Percentiles rank a stretch among this genome's conserved stretches.
Conservation (phyloP, 2,888 invertebrate species). For the Calliopum simillimum region DNA sequence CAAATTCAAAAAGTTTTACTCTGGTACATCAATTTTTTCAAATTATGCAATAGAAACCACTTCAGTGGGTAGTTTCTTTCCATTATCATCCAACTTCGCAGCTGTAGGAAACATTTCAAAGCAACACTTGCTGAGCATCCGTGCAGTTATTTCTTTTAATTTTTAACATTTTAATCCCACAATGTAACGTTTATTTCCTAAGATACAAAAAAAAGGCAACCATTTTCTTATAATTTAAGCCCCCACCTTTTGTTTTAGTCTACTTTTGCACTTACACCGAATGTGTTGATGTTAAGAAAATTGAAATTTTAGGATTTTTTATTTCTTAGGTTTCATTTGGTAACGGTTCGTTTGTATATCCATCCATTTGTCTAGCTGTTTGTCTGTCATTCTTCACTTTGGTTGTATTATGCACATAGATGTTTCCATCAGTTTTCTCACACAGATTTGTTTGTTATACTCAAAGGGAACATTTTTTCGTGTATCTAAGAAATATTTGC, state of each 20-base stretch:
- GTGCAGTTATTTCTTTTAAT: conserved; percentile 45
- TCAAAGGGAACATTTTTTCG: neutral
- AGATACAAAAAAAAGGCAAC: too few relatives aligned
- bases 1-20: too few relatives aligned
- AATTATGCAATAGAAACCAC: too few relatives aligned
- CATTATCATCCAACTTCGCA: too few relatives aligned
- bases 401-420: conserved; percentile 15
- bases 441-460: conserved; percentile 14
- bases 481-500: neutral
- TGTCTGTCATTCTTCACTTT: neutral
- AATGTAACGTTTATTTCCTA: conserved; percentile 22
- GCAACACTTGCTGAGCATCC: neutral
- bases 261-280: neutral
- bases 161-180: conserved; percentile 50
- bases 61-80: too few relatives aligned
- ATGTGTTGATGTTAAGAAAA: conserved; percentile 12
- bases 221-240: too few relatives aligned
- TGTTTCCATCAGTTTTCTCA: conserved; percentile 12
- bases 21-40: too few relatives aligned
- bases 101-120: too few relatives aligned
- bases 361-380: too few relatives aligned
- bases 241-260: neutral
- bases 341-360: neutral
- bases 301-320: conserved; percentile 11
- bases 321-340: conserved; percentile 10